Conservation (phyloP, 2,113 vertebrate genomes). For the crab-eating macaque (Macaca fascicularis) region T2T-MFA8v1.1 NC_088391.1:85077001-85077500, state of each 20-base stretch:
- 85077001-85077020: not conserved
- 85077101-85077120: not conserved
- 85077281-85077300: not conserved
- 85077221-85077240: not conserved
- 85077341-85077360: not conserved
- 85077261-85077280: not conserved
- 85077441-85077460: not conserved
- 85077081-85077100: not conserved
- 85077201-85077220: not conserved
- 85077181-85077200: not conserved
- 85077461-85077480: too few relatives aligned
- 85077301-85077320: not conserved
- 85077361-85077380: not conserved
- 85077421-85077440: not conserved
- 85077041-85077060: not conserved
- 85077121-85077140: not conserved
- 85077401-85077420: not conserved
- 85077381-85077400: too few relatives aligned
- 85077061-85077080: not conserved
- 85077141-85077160: not conserved
- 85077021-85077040: not conserved
- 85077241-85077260: not conserved
- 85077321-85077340: not conserved
- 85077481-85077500: too few relatives aligned
- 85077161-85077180: not conserved